Conservation (phyloP, 2,888 invertebrate species). For the Allophyes oxyacanthae region DNA sequence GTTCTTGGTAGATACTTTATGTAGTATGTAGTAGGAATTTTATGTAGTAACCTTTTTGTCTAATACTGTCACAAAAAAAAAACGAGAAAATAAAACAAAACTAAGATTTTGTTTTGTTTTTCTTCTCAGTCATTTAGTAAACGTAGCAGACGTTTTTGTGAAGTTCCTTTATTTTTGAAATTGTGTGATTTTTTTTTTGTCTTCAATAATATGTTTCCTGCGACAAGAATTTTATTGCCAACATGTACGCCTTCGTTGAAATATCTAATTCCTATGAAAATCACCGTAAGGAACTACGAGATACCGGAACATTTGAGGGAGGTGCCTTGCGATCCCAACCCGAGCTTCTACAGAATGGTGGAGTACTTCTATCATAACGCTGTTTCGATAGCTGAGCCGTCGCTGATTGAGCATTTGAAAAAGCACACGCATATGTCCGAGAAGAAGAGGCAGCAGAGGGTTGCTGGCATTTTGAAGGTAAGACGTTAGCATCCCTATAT, state of each 20-base stretch:
- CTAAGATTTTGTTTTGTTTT: not conserved
- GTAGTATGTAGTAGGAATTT: too few species aligned
- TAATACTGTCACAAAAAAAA: too few species aligned
- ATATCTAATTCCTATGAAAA: constrained; percentile 35
- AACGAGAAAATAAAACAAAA: constrained; percentile 1
- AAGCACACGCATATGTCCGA: constrained; percentile 83
- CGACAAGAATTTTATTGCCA: constrained; percentile 20
- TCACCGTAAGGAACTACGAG: constrained; percentile 68
- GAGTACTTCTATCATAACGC: constrained; percentile 92
- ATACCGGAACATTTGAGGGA: constrained; percentile 76
- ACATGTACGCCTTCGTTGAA: constrained; percentile 5
- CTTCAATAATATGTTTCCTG: constrained; percentile 41
- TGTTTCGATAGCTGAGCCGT: constrained; percentile 84
- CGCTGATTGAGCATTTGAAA: constrained; percentile 84
- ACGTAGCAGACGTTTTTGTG: too few species aligned
- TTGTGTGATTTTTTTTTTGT: constrained; percentile 4
- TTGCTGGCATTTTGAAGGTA: constrained; percentile 90
- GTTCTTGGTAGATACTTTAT: too few species aligned
- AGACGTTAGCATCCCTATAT: not conserved
- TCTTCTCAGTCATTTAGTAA: too few species aligned
- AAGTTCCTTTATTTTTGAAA: constrained; percentile 1
- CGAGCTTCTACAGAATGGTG: constrained; percentile 91
- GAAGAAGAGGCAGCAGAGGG: constrained; percentile 90
- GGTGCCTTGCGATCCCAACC: constrained; percentile 76
- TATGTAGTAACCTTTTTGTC: too few species aligned